Conservation (phyloP, 1,140 invertebrate genomes). For the Euglossa dilemma region DNA sequence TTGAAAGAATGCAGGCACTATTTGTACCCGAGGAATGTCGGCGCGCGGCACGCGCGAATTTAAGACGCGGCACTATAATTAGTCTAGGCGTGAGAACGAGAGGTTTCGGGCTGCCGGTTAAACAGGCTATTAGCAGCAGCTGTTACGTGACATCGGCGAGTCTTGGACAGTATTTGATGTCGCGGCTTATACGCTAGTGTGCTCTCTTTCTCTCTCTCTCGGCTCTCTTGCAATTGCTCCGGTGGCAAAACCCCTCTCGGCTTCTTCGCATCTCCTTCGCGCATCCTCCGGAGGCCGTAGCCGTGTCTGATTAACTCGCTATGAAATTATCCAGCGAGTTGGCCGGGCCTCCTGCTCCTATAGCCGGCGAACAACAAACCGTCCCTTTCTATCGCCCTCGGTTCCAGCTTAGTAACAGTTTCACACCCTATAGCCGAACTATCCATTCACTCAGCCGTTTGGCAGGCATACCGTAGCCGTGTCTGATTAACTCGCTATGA, state of each 20-base stretch:
- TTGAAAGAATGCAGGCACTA: constrained; percentile 3
- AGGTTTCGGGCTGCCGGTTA: constrained; percentile 47
- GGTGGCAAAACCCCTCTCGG: background rate
- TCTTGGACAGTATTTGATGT: constrained; percentile 64
- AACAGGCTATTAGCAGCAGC: constrained; percentile 69
- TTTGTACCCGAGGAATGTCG: constrained; percentile 20
- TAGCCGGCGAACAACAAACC: background rate
- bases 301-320: constrained; percentile 69
- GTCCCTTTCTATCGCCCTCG: background rate
- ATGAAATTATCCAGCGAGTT: constrained; percentile 65
- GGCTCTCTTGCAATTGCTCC: background rate
- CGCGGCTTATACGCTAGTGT: constrained; percentile 30
- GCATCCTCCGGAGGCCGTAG: constrained; percentile 38
- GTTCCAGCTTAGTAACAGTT: constrained; percentile 23
- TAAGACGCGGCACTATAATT: constrained; percentile 48
- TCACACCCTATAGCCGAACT: constrained; percentile 29
- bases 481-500: constrained; percentile 72
- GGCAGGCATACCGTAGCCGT: constrained; percentile 31
- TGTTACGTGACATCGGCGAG: constrained; percentile 66
- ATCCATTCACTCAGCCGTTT: constrained; percentile 28
- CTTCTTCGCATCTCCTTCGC: constrained; percentile 25
- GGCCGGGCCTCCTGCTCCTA: background rate
- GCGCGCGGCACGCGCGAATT: constrained; percentile 12
- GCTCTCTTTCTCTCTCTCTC: constrained; percentile 5
- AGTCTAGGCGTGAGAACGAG: constrained; percentile 43